These are phyloP conservation scores for Aphidius gifuensis DNA, from an alignment of 1,140 invertebrate species.

Conservation along the genomic window DNA sequence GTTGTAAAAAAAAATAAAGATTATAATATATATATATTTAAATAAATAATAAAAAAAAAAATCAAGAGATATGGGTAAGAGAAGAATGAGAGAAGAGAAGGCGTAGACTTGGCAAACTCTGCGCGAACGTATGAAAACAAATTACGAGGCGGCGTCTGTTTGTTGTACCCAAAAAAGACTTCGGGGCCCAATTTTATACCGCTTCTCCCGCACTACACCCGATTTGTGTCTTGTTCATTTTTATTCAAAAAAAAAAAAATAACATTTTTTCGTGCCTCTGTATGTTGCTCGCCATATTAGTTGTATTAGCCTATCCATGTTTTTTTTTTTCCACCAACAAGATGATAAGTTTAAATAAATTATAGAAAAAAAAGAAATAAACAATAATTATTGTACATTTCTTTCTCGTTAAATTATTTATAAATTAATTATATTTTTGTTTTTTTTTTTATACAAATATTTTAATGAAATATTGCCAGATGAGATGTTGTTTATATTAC, in stretches of 20 bases:
- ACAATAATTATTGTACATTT: too few species aligned
- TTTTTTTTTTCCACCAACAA: too few species aligned
- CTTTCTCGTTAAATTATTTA: too few species aligned
- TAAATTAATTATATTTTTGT: too few species aligned
- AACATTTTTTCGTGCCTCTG: too few species aligned
- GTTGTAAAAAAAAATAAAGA: not conserved
- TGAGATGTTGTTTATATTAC: constrained; percentile 2
- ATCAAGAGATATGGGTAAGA: constrained; percentile 24
- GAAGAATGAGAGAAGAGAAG: constrained; percentile 26
- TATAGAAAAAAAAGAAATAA: too few species aligned
- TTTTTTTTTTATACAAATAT: too few species aligned
- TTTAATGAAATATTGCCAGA: too few species aligned
- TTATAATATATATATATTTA: not conserved
- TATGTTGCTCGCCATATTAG: too few species aligned
- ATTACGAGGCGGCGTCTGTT: constrained; percentile 53
- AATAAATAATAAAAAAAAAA: constrained; percentile 17
- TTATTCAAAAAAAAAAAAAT: not conserved
- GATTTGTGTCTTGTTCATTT: constrained; percentile 11
- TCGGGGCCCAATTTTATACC: constrained; percentile 19
- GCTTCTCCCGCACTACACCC: constrained; percentile 14
- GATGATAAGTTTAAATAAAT: too few species aligned
- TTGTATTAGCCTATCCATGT: too few species aligned
- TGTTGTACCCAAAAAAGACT: constrained; percentile 39
- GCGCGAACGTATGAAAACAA: constrained; percentile 52
- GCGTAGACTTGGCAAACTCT: constrained; percentile 45